Evolutionary conservation across 2,797 vertebrate species (phyloP).

Genomic region (Petrocephalus sullivani): DNA sequence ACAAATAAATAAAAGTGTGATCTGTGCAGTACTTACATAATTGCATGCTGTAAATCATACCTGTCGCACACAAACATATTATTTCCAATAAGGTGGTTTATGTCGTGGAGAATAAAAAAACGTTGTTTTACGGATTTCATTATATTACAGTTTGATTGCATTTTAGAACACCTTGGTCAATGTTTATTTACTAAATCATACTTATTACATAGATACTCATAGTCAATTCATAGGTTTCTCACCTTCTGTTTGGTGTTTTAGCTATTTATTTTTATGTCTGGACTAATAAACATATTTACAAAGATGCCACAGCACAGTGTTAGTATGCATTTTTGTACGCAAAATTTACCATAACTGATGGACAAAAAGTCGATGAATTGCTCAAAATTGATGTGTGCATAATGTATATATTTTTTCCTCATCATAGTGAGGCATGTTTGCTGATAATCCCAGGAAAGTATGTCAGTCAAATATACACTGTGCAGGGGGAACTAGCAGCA

Average conservation of each 20-base stretch:
- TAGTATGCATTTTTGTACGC: neutral
- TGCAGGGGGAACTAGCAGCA: neutral
- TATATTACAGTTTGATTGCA: neutral
- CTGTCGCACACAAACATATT: constrained; percentile 44
- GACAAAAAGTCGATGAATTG: neutral
- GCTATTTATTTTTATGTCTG: neutral
- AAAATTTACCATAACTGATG: neutral
- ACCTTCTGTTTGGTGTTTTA: neutral
- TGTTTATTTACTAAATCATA: neutral
- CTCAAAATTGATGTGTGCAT: neutral
- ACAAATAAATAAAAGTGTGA: constrained; percentile 50
- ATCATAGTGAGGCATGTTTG: neutral
- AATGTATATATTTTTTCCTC: neutral
- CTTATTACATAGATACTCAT: neutral
- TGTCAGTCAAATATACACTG: constrained; percentile 18
- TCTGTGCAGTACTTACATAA: constrained; percentile 56
- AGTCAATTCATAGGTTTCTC: neutral
- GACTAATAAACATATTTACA: neutral
- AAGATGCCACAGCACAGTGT: neutral
- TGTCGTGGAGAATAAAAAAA: constrained; percentile 50
- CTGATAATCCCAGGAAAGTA: constrained; percentile 17
- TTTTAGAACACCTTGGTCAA: neutral
- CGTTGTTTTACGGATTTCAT: constrained; percentile 59
- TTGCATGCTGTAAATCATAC: constrained; percentile 48
- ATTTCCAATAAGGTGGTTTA: constrained; percentile 44